Evolutionary conservation across 2,797 vertebrate species (phyloP).

Genomic region (Benthosema pterotum): DNA sequence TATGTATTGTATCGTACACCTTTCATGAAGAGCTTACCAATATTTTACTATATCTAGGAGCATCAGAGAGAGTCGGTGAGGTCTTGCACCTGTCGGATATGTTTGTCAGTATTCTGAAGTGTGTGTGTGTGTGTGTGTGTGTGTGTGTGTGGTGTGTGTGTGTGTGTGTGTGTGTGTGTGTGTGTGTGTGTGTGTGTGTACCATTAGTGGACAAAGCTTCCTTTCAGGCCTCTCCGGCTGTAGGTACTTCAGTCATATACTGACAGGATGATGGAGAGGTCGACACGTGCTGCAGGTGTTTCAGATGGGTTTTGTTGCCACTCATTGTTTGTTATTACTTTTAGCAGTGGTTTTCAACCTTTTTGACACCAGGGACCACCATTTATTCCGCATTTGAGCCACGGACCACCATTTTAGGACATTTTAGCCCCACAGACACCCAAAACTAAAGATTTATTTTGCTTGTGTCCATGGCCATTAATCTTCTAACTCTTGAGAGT

Average conservation of each 20-base stretch:
- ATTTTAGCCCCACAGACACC: too few species aligned
- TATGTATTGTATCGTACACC: slow-evolving; percentile 14
- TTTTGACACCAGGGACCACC: too few species aligned
- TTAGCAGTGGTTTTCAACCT: too few species aligned
- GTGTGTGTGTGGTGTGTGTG: slow-evolving; percentile 45
- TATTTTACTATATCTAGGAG: slow-evolving; percentile 66
- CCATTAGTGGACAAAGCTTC: slow-evolving; percentile 31
- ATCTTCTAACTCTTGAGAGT: too few species aligned
- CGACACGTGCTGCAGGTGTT: too few species aligned
- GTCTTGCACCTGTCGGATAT: slow-evolving; percentile 26
- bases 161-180: slow-evolving; percentile 45
- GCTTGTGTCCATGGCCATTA: too few species aligned
- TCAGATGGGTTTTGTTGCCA: too few species aligned
- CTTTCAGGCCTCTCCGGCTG: slow-evolving; percentile 58
- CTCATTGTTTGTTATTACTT: too few species aligned
- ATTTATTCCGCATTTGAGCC: too few species aligned
- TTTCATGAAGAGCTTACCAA: slow-evolving; percentile 55
- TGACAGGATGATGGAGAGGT: too few species aligned
- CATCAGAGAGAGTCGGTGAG: slow-evolving; percentile 34
- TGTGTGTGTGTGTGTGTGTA: slow-evolving; percentile 43
- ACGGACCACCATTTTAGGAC: too few species aligned
- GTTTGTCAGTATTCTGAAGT: slow-evolving; percentile 43
- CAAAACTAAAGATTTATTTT: too few species aligned
- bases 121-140: slow-evolving; percentile 44
- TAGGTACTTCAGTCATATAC: slow-evolving; percentile 28